phyloP scores from a whole-genome alignment of 2,888 invertebrate genomes.

The Blomia tropicalis region DNA sequence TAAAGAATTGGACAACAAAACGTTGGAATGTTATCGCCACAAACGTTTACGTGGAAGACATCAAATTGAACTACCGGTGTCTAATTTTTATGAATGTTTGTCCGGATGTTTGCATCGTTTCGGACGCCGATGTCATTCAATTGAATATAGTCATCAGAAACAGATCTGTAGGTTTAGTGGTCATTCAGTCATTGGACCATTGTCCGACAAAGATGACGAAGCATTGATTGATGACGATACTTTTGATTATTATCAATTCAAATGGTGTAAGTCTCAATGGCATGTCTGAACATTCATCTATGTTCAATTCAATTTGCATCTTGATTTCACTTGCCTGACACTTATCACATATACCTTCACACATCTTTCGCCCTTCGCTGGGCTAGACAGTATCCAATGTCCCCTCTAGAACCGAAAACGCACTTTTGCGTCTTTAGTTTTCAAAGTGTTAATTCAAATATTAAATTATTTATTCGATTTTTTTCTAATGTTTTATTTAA shows the following conservation, averaged over 20 bases:
- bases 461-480: background rate
- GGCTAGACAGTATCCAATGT: no score
- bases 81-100: slow-evolving; percentile 71
- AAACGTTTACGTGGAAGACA: slow-evolving; percentile 70
- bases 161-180: slow-evolving; percentile 30
- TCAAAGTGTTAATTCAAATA: no score
- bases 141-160: slow-evolving; percentile 29
- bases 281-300: background rate
- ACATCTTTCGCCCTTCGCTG: background rate
- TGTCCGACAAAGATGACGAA: slow-evolving; percentile 38
- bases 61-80: slow-evolving; percentile 71
- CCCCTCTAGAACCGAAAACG: no score
- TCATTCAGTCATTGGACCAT: slow-evolving; percentile 49
- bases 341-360: background rate
- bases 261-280: slow-evolving; percentile 29
- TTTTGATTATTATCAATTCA: slow-evolving; percentile 67
- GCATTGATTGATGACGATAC: slow-evolving; percentile 74
- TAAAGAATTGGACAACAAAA: slow-evolving; percentile 49
- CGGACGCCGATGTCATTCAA: slow-evolving; percentile 28
- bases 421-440: no score
- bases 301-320: background rate
- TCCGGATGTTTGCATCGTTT: slow-evolving; percentile 68
- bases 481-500: background rate
- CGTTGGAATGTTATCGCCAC: slow-evolving; percentile 70
- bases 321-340: background rate